Base-by-base conservation (phyloP, 2,113 vertebrate species). In the Osmerus mordax region DNA sequence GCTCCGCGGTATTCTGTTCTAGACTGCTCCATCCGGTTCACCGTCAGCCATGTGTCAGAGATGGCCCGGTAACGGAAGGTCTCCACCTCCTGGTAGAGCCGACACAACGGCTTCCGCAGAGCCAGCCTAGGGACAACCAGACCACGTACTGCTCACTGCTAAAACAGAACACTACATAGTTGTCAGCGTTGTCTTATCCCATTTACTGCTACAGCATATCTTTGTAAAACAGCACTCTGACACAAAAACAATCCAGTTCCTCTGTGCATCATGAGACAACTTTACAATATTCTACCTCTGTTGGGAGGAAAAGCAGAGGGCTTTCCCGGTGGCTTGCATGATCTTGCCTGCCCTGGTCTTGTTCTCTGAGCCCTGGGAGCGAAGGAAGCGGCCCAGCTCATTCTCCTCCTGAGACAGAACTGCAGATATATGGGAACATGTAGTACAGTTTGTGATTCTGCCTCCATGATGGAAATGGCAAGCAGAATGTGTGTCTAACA, bases 251-350 rank as follows among this genome's bases (percentile, higher is more conserved):
- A 36, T 6, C 32, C 32, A 36, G 32, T 1, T 36, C 32, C 32
- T 73, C 13, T 3, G 16, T 8, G 9, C 16, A 13, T 23, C 1
- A 23, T 19, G 28, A 23, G 14, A 21, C 25, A 41, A 7, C 41
- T 16, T 15, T 0, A 28, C 25, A 3, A 21, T 18, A 18, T 47
- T 79, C 47, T 86, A 98, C 97, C 97, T 96, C 89, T 99, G 97
- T 83, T 99, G 97, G 71, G 97, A 98, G 76, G 97, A 98, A 90
- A 98, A 97, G 87, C 97, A 98, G 73, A 99, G 95, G 0, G 97
- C 95, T 86, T 99, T 99, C 71, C 97, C 97, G 0, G 96, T 95
- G 6, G 97, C 97, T 88, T 99, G 96, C 97, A 99, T 99, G 92
- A 99, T 98, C 88, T 99, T 98, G 73, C 97, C 97, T 13, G 97